Conservation (phyloP, 2,113 vertebrate species). For the Pogonocichla stellata region DNA sequence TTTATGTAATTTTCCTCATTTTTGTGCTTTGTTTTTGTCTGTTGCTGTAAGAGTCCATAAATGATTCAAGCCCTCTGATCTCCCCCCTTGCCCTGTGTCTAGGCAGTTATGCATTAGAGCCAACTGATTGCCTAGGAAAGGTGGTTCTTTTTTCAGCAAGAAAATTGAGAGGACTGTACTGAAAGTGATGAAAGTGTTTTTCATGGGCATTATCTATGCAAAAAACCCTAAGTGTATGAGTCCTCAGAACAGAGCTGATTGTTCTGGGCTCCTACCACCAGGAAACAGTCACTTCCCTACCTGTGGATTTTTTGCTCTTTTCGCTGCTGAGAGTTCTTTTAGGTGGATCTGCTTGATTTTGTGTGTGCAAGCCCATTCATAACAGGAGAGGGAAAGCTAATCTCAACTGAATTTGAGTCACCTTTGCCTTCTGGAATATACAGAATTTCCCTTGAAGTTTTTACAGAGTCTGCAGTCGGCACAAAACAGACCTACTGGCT, state of each 20-base stretch:
- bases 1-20: background rate
- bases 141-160: background rate
- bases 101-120: background rate
- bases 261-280: background rate
- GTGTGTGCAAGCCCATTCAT: background rate
- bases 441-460: constrained; percentile 51
- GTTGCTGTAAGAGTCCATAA: background rate
- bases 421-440: constrained; percentile 33
- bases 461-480: background rate
- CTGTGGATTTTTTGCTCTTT: background rate
- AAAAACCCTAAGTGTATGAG: background rate
- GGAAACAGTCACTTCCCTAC: background rate
- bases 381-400: background rate
- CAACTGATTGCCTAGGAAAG: background rate
- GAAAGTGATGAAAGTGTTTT: background rate
- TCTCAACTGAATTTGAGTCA: constrained; percentile 23
- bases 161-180: background rate
- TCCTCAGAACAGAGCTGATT: background rate
- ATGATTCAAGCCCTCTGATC: background rate
- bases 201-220: background rate
- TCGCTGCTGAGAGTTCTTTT: background rate
- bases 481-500: background rate
- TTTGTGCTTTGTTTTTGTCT: background rate
- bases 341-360: background rate
- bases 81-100: background rate